phyloP scores from a whole-genome alignment of 2,797 vertebrate genomes.

The Oryzias sinensis region DNA sequence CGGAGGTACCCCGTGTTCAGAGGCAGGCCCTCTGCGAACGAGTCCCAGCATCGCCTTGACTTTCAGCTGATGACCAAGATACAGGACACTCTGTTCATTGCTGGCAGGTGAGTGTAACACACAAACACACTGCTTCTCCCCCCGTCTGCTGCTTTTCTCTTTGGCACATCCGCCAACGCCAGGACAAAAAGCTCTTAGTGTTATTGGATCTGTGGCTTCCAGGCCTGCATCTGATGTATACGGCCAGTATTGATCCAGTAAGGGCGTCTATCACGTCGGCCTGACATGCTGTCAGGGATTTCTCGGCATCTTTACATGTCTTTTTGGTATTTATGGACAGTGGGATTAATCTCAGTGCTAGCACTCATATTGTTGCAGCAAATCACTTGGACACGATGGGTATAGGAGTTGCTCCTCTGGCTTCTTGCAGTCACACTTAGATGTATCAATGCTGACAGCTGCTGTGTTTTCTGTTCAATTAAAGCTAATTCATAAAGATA shows the following conservation, averaged over 20 bases:
- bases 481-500: slow-evolving; percentile 14
- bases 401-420: slow-evolving; percentile 40
- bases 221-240: slow-evolving; percentile 63
- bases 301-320: slow-evolving; percentile 69
- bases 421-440: slow-evolving; percentile 36
- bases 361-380: slow-evolving; percentile 57
- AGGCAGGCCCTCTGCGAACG: slow-evolving; percentile 97
- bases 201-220: slow-evolving; percentile 70
- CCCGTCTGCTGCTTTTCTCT: slow-evolving; percentile 18
- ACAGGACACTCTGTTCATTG: slow-evolving; percentile 98
- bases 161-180: slow-evolving; percentile 42
- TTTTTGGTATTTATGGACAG: slow-evolving; percentile 61
- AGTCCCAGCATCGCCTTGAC: slow-evolving; percentile 98
- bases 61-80: slow-evolving; percentile 99
- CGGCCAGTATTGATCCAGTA: slow-evolving; percentile 60
- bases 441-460: slow-evolving; percentile 38
- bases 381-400: slow-evolving; percentile 56
- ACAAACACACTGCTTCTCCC: slow-evolving; percentile 80
- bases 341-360: slow-evolving; percentile 51
- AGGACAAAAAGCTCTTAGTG: slow-evolving; percentile 66
- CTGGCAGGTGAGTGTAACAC: slow-evolving; percentile 92
- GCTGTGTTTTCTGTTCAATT: slow-evolving; percentile 13
- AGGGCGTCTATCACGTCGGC: slow-evolving; percentile 55
- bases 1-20: slow-evolving; percentile 97
- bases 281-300: slow-evolving; percentile 57